Conservation (phyloP, 64 coral and sea anemone genomes). For the Dendrophyllia cribrosa region DNA sequence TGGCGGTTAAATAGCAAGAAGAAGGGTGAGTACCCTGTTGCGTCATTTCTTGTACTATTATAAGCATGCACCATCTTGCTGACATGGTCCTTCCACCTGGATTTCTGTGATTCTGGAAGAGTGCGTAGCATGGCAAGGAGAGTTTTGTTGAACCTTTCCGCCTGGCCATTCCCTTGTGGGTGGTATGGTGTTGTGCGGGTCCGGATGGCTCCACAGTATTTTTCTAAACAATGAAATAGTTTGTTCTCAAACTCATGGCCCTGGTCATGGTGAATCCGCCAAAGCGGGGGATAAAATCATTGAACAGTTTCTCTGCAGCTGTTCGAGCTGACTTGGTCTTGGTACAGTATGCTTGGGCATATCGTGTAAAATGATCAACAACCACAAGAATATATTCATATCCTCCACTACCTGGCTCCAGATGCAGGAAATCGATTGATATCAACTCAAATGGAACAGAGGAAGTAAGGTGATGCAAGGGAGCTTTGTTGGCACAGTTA, state of each 20-base stretch:
- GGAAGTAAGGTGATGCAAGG: too few species aligned
- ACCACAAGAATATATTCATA: constrained; percentile 67
- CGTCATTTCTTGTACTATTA: constrained; percentile 13
- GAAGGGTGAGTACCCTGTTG: constrained; percentile 39
- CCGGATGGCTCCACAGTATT: constrained; percentile 7
- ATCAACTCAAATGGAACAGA: too few species aligned
- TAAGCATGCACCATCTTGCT: constrained; percentile 59
- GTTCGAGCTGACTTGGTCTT: constrained; percentile 41
- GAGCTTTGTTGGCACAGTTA: too few species aligned
- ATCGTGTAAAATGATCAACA: constrained; percentile 54
- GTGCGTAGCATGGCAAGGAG: constrained; percentile 40
- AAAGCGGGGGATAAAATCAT: constrained; percentile 65
- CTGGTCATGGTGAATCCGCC: constrained; percentile 52
- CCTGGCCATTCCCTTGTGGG: constrained; percentile 49
- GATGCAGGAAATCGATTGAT: constrained; percentile 23
- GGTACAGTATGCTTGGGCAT: constrained; percentile 51
- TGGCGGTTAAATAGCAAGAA: not conserved
- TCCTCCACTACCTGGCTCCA: constrained; percentile 33
- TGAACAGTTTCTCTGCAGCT: constrained; percentile 56
- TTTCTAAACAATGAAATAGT: constrained; percentile 28
- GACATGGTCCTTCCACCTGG: constrained; percentile 41
- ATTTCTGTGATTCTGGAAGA: constrained; percentile 36
- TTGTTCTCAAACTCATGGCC: constrained; percentile 57
- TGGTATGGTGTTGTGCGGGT: constrained; percentile 43
- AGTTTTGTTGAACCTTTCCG: constrained; percentile 22